Conservation (phyloP, 2,113 vertebrate genomes). For the Reinhardtius hippoglossoides region DNA sequence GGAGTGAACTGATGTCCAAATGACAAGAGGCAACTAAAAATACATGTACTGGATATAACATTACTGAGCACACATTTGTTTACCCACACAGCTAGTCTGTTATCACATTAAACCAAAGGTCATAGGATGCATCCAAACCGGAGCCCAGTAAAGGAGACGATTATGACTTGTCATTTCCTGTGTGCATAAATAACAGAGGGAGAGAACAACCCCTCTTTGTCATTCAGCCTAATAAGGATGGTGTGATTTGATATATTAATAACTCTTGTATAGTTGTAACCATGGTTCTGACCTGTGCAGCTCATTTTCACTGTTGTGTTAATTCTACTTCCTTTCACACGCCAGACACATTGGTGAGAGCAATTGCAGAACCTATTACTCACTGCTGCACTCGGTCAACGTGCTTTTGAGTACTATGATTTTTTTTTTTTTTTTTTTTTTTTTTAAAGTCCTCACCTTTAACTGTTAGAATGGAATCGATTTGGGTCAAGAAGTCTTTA, state of each 20-base stretch:
- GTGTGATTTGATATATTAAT: not conserved
- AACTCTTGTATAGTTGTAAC: not conserved
- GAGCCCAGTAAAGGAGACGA: not conserved
- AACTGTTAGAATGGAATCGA: not conserved
- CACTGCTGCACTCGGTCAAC: constrained; percentile 8
- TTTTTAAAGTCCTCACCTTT: not conserved
- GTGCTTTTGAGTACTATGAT: not conserved
- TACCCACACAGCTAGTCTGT: not conserved
- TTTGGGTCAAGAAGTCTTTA: constrained; percentile 19
- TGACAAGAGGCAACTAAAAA: not conserved
- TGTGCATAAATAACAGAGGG: constrained; percentile 8
- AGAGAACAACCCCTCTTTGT: not conserved
- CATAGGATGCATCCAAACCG: not conserved
- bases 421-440: no score
- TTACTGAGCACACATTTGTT: not conserved
- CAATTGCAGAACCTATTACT: constrained; percentile 38
- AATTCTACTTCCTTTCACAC: constrained; percentile 52
- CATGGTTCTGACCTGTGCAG: not conserved
- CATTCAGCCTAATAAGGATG: not conserved
- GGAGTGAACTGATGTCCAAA: not conserved
- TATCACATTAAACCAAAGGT: not conserved
- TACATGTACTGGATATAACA: not conserved
- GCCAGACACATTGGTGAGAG: constrained; percentile 15
- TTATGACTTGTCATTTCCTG: constrained; percentile 29
- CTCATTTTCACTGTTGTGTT: constrained; percentile 22